Base-by-base conservation (phyloP, 2,888 invertebrate species). In the Catonia carolina region DNA sequence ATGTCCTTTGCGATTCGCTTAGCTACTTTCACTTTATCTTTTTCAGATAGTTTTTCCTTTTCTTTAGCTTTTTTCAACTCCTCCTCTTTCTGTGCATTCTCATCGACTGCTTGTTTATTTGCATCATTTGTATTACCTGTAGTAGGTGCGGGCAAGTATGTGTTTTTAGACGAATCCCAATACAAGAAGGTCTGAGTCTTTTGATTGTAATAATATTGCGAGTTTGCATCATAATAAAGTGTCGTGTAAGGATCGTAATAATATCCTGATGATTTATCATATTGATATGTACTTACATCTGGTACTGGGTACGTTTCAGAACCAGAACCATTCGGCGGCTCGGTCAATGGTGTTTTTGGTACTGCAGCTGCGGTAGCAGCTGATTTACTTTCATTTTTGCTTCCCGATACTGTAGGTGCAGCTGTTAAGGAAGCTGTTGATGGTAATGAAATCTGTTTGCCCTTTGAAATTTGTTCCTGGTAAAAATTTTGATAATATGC, bases 1-100 rank as follows among this genome's bases (percentile, higher is more conserved):
- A 90, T 90, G 66, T 90, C 89, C 73, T 97, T 97, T 0, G 96
- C 96, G 65, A 97, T 96, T 73, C 95, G 94, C 71, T 97, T 96
- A 4, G 97, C 97, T 10, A 94, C 93, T 75, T 96, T 96, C 0
- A 94, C 95, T 75, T 96, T 95, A 67, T 95, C 95, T 60, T 89
- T 89, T 66, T 90, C 90, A 45, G 80, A 69, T 36, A 52, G 50
- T 63, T 72, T 84, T 65, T 81, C 83, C 67, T 83, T 83, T 64
- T 81, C 83, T 67, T 83, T 83, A 60, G 78, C 78, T 71, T 87
- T 89, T 72, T 83, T 84, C 61, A 81, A 82, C 59, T 82, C 80
- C 61, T 74, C 76, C 67, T 77, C 77, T 60, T 77, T 75, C 60
- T 69, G 60, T 37, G 66, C 61, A 53, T 63, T 65, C 49, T 62